Percentiles rank a stretch among this genome's conserved stretches.
These are phyloP conservation scores for Scaptomyza cyrtandrae DNA, from an alignment of 2,888 invertebrate genomes.

Conservation along the genomic window DNA sequence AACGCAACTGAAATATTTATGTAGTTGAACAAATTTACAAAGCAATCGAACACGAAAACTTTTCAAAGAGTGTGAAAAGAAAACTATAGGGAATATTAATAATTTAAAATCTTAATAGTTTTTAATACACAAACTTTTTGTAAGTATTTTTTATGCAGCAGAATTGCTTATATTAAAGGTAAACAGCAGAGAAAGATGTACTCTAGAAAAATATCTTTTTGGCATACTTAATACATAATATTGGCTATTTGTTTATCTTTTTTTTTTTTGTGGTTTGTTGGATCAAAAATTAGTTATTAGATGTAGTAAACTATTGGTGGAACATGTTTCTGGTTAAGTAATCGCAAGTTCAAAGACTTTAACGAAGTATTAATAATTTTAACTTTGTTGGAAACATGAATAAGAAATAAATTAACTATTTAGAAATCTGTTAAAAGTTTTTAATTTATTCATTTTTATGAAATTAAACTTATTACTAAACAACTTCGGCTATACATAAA, in stretches of 20 bases:
- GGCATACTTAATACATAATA: not conserved
- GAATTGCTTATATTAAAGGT: conserved; percentile 14
- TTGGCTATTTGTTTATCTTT: not conserved
- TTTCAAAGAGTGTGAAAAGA: not conserved
- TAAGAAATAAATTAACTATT: no score
- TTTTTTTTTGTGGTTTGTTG: not conserved
- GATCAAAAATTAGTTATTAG: not conserved
- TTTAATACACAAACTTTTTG: conserved; percentile 14
- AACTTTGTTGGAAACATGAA: not conserved
- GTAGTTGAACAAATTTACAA: conserved; percentile 31
- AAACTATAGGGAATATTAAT: conserved; percentile 15
- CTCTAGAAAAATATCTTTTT: not conserved
- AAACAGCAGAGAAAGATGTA: conserved; percentile 9
- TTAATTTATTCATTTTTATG: not conserved
- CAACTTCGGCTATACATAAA: no score
- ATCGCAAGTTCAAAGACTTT: no score
- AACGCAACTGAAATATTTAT: conserved; percentile 47
- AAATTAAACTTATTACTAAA: not conserved
- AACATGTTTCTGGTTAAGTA: no score
- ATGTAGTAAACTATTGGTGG: no score
- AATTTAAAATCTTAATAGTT: conserved; percentile 20
- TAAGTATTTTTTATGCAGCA: not conserved
- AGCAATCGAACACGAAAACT: conserved; percentile 4
- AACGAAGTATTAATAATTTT: not conserved
- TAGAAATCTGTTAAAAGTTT: no score